Percentiles rank a stretch among this genome's conserved stretches.
phyloP scores from a whole-genome alignment of 1,140 invertebrate genomes.

The Drosophila insularis region DNA sequence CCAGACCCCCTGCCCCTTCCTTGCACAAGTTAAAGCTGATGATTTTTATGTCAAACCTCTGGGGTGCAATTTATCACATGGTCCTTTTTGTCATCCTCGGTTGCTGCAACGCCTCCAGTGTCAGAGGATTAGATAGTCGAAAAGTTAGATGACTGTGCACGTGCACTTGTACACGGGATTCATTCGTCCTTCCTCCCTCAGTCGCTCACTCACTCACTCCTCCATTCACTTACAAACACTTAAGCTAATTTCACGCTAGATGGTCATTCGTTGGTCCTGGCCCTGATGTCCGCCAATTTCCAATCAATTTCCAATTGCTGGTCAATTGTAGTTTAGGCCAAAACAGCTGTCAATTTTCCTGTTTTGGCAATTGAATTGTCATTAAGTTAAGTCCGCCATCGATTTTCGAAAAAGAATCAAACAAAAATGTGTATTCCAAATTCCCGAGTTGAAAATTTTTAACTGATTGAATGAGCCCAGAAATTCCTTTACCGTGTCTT shows the following conservation, averaged over 20 bases:
- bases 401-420: not conserved
- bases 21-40: slow-evolving; percentile 47
- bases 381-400: slow-evolving; percentile 38
- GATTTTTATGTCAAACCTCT: slow-evolving; percentile 80
- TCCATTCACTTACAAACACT: slow-evolving; percentile 51
- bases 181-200: not conserved
- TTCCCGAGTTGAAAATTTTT: not conserved
- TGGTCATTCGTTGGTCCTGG: slow-evolving; percentile 8
- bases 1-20: not conserved
- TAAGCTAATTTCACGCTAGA: slow-evolving; percentile 76
- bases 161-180: slow-evolving; percentile 41
- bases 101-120: not conserved
- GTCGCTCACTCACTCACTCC: slow-evolving; percentile 7
- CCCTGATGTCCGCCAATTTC: slow-evolving; percentile 14
- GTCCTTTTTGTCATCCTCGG: slow-evolving; percentile 13
- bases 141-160: slow-evolving; percentile 68
- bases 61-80: slow-evolving; percentile 82
- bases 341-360: slow-evolving; percentile 58
- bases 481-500: slow-evolving; percentile 16
- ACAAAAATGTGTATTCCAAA: not conserved
- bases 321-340: not conserved
- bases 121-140: slow-evolving; percentile 77
- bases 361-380: slow-evolving; percentile 54
- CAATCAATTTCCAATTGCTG: slow-evolving; percentile 50
- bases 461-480: not conserved